phyloP scores from a whole-genome alignment of 2,888 invertebrate genomes.

The Blastobasis adustella region DNA sequence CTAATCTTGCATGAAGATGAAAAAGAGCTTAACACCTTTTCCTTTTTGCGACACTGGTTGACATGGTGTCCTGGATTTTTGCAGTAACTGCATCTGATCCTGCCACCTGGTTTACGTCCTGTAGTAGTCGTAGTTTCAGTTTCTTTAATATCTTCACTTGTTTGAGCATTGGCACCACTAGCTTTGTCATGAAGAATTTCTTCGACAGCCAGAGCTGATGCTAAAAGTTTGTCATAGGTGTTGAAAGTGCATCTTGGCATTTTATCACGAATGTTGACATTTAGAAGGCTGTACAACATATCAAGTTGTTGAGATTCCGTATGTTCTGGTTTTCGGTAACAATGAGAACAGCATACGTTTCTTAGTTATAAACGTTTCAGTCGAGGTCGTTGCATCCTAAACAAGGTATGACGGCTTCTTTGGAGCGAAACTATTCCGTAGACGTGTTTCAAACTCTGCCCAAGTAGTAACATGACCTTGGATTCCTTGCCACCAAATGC shows the following conservation, averaged over 20 bases:
- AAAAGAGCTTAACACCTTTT: neutral
- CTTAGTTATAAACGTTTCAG: conserved; percentile 4
- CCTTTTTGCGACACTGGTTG: neutral
- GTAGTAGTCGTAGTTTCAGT: too few species aligned
- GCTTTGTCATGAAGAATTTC: neutral
- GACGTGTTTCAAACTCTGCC: too few species aligned
- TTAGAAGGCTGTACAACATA: neutral
- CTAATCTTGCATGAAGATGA: too few species aligned
- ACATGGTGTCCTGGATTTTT: neutral
- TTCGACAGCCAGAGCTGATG: neutral
- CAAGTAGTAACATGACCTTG: too few species aligned
- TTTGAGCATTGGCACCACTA: neutral
- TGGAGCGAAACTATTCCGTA: too few species aligned
- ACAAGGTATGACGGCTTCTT: conserved; percentile 6
- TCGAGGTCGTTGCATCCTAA: conserved; percentile 7
- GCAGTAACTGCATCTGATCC: neutral
- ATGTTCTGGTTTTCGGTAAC: neutral
- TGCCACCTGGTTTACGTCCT: too few species aligned
- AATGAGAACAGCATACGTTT: conserved; percentile 1
- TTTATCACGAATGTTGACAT: neutral
- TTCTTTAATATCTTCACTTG: neutral
- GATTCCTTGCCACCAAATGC: too few species aligned
- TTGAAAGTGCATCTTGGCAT: too few species aligned
- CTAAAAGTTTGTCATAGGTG: too few species aligned
- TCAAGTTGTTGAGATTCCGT: neutral